A percentile compares a stretch with the other conserved stretches of the same genome.
Evolutionary conservation across 2,888 invertebrate species (phyloP).

Genomic region (Perizoma affinitatum): DNA sequence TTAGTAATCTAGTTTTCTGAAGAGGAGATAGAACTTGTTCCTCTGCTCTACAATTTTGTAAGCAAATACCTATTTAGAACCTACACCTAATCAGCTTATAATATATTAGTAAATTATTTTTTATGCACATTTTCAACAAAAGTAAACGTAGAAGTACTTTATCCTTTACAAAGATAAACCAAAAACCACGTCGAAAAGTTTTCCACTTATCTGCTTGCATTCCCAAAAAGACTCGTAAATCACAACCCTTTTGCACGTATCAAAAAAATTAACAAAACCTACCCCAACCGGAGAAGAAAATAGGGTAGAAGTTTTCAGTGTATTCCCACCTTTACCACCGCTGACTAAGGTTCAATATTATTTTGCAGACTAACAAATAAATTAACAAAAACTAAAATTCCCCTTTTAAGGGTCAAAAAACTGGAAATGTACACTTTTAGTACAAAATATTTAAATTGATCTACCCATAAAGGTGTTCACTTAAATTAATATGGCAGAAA

Average conservation of each 20-base stretch:
- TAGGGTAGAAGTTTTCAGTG: not conserved
- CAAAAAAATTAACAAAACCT: constrained; percentile 20
- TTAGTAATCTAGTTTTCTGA: too few species aligned
- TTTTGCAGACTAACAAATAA: constrained; percentile 8
- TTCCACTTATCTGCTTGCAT: constrained; percentile 13
- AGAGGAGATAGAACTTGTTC: too few species aligned
- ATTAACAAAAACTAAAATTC: constrained; percentile 12
- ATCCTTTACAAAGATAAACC: constrained; percentile 7
- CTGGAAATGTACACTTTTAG: too few species aligned
- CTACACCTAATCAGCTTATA: too few species aligned
- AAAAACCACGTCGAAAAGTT: constrained; percentile 20
- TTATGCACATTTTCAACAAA: too few species aligned
- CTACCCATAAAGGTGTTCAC: constrained; percentile 9
- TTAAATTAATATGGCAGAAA: constrained; percentile 7
- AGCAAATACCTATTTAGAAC: too few species aligned
- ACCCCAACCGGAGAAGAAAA: not conserved
- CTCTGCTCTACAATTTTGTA: too few species aligned
- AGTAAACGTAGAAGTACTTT: too few species aligned
- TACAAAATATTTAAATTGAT: too few species aligned
- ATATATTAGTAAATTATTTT: too few species aligned
- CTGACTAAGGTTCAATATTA: constrained; percentile 3
- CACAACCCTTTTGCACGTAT: constrained; percentile 13
- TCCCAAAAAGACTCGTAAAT: constrained; percentile 19
- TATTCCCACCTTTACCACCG: not conserved
- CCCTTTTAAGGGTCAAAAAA: constrained; percentile 5